phyloP scores from a whole-genome alignment of 2,888 invertebrate genomes.

The Dyspetes luteomarginatus region DNA sequence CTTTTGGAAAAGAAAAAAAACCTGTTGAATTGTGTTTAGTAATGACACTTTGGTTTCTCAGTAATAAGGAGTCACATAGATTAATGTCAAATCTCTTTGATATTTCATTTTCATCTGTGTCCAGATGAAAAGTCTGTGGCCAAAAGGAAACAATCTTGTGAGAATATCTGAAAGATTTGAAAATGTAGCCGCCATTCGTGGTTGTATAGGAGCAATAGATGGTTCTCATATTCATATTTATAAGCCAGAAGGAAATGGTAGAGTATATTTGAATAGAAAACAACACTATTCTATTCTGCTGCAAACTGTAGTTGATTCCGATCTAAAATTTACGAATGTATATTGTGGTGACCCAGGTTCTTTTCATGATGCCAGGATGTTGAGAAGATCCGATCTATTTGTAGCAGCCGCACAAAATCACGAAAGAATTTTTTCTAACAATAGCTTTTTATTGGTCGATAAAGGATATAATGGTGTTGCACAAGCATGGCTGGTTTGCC shows the following conservation, averaged over 20 bases:
- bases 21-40: conserved; percentile 52
- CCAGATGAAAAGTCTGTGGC: conserved; percentile 5
- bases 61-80: conserved; percentile 62
- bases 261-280: conserved; percentile 48
- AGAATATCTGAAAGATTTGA: conserved; percentile 6
- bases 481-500: conserved; percentile 41
- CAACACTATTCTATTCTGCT: conserved; percentile 39
- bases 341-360: conserved; percentile 47
- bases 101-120: conserved; percentile 58
- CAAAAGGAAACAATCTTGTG: too few species aligned
- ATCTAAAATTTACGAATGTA: conserved; percentile 22
- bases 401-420: neutral
- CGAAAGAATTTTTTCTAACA: conserved; percentile 17
- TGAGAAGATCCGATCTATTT: conserved; percentile 33
- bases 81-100: conserved; percentile 59
- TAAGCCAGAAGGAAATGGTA: conserved; percentile 6
- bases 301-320: conserved; percentile 31
- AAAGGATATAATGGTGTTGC: conserved; percentile 45
- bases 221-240: conserved; percentile 27
- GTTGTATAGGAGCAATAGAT: conserved; percentile 52
- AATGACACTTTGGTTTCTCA: conserved; percentile 62
- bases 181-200: too few species aligned
- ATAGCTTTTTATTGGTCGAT: conserved; percentile 47
- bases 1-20: conserved; percentile 42
- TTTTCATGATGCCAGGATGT: conserved; percentile 40